These are phyloP conservation scores for Eutrigla gurnardus DNA, from an alignment of 2,797 vertebrate genomes.

Conservation along the genomic window DNA sequence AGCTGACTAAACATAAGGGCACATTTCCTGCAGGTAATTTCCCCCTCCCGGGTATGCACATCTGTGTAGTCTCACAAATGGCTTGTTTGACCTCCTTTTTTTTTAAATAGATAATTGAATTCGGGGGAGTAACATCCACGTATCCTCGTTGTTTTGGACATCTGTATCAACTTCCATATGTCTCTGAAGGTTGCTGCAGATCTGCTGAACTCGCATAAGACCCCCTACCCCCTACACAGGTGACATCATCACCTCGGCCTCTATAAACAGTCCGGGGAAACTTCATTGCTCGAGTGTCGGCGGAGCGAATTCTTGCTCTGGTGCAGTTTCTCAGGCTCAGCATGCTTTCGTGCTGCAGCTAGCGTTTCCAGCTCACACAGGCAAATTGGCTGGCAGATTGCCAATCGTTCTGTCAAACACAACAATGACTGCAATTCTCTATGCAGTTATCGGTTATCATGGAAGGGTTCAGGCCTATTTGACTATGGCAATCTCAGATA, in stretches of 20 bases:
- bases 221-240: conserved; percentile 1
- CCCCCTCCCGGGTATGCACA: no score
- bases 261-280: conserved; percentile 38
- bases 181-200: background rate
- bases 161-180: background rate
- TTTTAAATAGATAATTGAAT: background rate
- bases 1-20: conserved; percentile 7
- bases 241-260: conserved; percentile 59
- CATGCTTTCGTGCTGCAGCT: conserved; percentile 39
- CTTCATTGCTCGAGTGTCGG: conserved; percentile 21
- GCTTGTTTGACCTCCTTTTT: background rate
- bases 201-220: background rate
- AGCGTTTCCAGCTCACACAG: conserved; percentile 52
- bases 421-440: conserved; percentile 48
- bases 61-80: background rate
- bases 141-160: background rate
- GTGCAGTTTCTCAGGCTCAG: conserved; percentile 61
- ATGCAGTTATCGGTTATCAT: conserved; percentile 40
- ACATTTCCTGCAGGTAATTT: background rate
- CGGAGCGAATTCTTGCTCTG: conserved; percentile 27
- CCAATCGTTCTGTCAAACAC: conserved; percentile 51
- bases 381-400: conserved; percentile 57
- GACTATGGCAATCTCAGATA: conserved; percentile 24
- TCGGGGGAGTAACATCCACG: background rate
- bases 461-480: conserved; percentile 38